phyloP scores from a whole-genome alignment of 2,888 invertebrate genomes.

The Aplocera efformata region DNA sequence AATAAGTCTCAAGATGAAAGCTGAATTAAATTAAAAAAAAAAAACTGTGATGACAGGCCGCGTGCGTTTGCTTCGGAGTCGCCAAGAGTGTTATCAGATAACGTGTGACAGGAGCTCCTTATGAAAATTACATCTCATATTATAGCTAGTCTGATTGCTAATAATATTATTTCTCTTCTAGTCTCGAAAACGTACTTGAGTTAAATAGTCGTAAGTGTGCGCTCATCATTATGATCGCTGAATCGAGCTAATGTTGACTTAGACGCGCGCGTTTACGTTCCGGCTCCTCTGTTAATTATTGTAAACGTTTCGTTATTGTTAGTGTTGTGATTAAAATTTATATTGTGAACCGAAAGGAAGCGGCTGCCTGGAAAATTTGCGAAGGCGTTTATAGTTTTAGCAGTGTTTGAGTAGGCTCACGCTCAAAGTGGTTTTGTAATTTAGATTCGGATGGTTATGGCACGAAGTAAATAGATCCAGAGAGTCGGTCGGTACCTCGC shows the following conservation, averaged over 20 bases:
- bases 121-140: too few species aligned
- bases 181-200: too few species aligned
- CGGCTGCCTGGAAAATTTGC: conserved; percentile 13
- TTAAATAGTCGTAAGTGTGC: conserved; percentile 10
- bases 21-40: too few species aligned
- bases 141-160: too few species aligned
- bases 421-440: conserved; percentile 13
- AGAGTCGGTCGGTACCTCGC: too few species aligned
- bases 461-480: too few species aligned
- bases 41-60: too few species aligned
- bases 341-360: conserved; percentile 19
- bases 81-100: too few species aligned
- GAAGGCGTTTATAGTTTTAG: conserved; percentile 22
- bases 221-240: conserved; percentile 11
- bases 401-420: conserved; percentile 15
- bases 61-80: too few species aligned
- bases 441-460: conserved; percentile 6
- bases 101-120: too few species aligned
- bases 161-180: too few species aligned
- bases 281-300: conserved; percentile 49
- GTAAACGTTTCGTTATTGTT: conserved; percentile 47
- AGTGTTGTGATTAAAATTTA: conserved; percentile 38
- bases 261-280: conserved; percentile 33
- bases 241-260: conserved; percentile 44
- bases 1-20: too few species aligned